phyloP scores from a whole-genome alignment of 2,888 invertebrate species.

The Apamea monoglypha region DNA sequence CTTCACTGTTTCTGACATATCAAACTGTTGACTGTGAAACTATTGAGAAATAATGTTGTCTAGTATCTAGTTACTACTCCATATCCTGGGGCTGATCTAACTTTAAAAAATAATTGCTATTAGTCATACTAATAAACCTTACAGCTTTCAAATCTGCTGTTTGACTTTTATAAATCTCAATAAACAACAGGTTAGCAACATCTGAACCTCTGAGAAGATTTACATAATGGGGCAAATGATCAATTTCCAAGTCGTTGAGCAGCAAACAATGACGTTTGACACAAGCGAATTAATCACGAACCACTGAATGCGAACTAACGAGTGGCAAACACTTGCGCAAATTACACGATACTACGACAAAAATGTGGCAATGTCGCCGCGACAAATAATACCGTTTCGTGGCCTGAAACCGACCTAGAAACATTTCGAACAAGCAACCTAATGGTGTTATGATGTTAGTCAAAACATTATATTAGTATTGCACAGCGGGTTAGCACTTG shows the following conservation, averaged over 20 bases:
- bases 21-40: neutral
- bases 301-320: conserved; percentile 77
- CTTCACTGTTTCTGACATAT: neutral
- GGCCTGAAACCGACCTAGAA: conserved; percentile 68
- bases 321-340: conserved; percentile 75
- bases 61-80: neutral
- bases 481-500: conserved; percentile 55
- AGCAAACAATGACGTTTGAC: conserved; percentile 68
- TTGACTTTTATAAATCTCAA: neutral
- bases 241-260: conserved; percentile 72
- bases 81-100: neutral
- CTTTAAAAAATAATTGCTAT: neutral
- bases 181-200: conserved; percentile 16
- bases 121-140: neutral
- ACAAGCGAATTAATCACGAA: conserved; percentile 71
- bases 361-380: conserved; percentile 45
- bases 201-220: conserved; percentile 57
- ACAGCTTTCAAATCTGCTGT: neutral
- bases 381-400: conserved; percentile 24
- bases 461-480: conserved; percentile 36
- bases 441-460: conserved; percentile 53
- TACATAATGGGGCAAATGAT: conserved; percentile 69
- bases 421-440: conserved; percentile 51
- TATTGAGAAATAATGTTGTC: neutral
- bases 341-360: conserved; percentile 58